phyloP scores from a whole-genome alignment of 2,797 vertebrate species.

The Aselliscus stoliczkanus region DNA sequence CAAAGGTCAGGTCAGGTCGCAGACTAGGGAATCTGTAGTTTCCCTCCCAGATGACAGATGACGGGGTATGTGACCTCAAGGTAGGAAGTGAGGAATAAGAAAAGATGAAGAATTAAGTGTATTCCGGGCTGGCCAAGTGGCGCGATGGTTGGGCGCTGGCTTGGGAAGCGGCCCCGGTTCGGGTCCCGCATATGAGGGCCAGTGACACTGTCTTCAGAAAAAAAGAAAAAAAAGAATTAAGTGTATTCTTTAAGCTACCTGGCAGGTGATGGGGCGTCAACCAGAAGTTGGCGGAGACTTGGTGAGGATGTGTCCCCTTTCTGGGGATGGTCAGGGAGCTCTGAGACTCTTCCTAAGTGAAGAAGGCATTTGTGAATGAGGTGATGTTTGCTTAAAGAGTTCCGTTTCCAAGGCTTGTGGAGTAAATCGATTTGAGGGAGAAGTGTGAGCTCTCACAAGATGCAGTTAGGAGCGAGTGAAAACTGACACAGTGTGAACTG shows the following conservation, averaged over 20 bases:
- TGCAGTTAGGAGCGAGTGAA: not conserved
- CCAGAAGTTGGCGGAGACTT: fast-evolving
- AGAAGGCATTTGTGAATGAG: fast-evolving
- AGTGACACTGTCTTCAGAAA: too few species aligned
- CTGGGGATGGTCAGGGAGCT: fast-evolving
- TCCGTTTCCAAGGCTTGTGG: not conserved
- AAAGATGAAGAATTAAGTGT: not conserved
- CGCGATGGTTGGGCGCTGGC: too few species aligned
- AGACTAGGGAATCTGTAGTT: fast-evolving
- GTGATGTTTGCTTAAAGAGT: fast-evolving
- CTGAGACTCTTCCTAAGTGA: fast-evolving
- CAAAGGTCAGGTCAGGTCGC: too few species aligned
- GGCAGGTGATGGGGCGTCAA: not conserved
- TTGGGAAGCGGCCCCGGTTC: too few species aligned
- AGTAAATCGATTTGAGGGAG: not conserved
- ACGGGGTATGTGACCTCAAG: not conserved
- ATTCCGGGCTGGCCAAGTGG: too few species aligned
- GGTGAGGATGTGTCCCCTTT: fast-evolving
- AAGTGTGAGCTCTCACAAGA: not conserved
- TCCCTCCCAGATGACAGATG: fast-evolving
- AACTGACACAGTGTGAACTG: fast-evolving
- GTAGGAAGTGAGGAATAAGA: not conserved
- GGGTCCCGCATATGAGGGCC: too few species aligned
- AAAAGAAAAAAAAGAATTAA: too few species aligned
- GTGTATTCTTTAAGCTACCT: too few species aligned